phyloP scores from a whole-genome alignment of 2,888 invertebrate genomes.

The Eumacrocentrus americanus region DNA sequence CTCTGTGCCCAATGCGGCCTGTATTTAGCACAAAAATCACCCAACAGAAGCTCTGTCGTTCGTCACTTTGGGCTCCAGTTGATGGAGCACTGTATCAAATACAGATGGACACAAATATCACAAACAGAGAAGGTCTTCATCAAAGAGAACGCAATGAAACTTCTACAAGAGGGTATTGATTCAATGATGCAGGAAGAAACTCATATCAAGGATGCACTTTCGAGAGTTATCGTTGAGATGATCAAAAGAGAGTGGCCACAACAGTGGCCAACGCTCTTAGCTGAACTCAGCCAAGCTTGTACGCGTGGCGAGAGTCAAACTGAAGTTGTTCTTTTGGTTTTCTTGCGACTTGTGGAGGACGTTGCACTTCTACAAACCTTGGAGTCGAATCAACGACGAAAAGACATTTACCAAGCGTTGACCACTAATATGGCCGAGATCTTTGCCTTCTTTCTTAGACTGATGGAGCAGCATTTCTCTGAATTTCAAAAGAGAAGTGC shows the following conservation, averaged over 20 bases:
- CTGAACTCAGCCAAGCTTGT: constrained; percentile 83
- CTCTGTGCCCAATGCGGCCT: constrained; percentile 88
- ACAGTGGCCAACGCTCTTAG: constrained; percentile 87
- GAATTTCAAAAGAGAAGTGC: constrained; percentile 74
- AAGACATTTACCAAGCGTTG: constrained; percentile 89
- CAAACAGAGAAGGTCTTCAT: constrained; percentile 88
- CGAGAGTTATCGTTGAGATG: constrained; percentile 95
- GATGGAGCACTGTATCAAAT: constrained; percentile 92
- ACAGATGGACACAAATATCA: constrained; percentile 88
- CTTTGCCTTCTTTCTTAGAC: constrained; percentile 81
- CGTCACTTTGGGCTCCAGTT: constrained; percentile 91
- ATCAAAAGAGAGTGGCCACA: constrained; percentile 98
- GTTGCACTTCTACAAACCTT: constrained; percentile 88
- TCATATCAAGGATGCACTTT: constrained; percentile 84
- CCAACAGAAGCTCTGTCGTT: constrained; percentile 77
- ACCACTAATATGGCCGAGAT: constrained; percentile 88
- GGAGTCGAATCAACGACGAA: constrained; percentile 85
- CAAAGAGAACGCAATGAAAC: constrained; percentile 90
- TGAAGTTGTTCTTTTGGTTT: constrained; percentile 86
- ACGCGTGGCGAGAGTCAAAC: constrained; percentile 85
- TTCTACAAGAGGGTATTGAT: constrained; percentile 77
- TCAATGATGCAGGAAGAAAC: constrained; percentile 70
- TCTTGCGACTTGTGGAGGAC: constrained; percentile 90
- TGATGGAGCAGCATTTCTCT: constrained; percentile 81
- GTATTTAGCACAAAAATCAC: constrained; percentile 73